Base-by-base conservation (phyloP, 1,140 invertebrate species). In the Brachionus sp. region DNA sequence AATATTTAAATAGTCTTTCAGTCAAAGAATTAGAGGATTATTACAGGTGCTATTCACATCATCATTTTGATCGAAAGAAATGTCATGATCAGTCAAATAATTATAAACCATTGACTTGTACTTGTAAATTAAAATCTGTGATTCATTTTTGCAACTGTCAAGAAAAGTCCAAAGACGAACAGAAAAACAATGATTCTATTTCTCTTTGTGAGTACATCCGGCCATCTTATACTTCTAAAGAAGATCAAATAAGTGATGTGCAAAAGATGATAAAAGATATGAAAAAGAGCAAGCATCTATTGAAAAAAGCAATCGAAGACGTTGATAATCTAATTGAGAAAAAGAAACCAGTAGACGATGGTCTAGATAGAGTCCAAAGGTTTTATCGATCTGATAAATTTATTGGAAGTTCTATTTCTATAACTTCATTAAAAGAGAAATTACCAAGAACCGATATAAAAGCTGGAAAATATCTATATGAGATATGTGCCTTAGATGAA, bases 331-430 rank as follows among this genome's bases (percentile, higher is more conserved):
- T 75, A 75, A 44, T 75, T 9, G 70, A 75, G 25, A 46, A 25
- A 29, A 46, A 75, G 13, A 75, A 75, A 46, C 13, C 19, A 4
- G n/a, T 35, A 13, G 70, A 44, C 46, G 70, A 75, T 75, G 39
- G 39, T 25, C 19, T 75, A 25, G 23, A 75, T 39, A 16, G 23
- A 50, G 42, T 75, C 25, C 19, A 75, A 33, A 75, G 33, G 29
- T 75, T 75, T 33, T 75, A 80, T 66, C n/a, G 77, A 2, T 80
- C 77, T 5, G n/a, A 80, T 25, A 80, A 80, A 66, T 66, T 62
- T 44, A 80, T 80, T 35, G 77, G 77, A 33, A 62, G 50, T 13
- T 80, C 77, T 9, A 62, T 80, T 13, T 62, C 53, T n/a, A 62
- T 80, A 12, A 80, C 10, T 29, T 62, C 50, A 66, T 44, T 10